Conservation (phyloP, 2,888 invertebrate genomes). For the Diplolepis rosae region DNA sequence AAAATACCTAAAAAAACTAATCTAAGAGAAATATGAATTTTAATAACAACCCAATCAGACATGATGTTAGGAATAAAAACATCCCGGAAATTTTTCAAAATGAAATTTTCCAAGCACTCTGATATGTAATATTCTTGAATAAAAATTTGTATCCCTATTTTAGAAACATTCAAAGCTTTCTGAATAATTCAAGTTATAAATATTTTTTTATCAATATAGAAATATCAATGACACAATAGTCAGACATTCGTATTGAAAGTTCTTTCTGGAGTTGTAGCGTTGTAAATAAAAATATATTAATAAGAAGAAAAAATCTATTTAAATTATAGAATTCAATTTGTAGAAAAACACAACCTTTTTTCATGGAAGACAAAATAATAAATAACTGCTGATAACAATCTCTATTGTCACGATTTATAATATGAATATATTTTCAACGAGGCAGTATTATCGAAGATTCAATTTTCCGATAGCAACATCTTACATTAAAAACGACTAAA, state of each 20-base stretch:
- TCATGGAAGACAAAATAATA: conserved; percentile 26
- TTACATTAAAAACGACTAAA: no score
- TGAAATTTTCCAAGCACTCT: background rate
- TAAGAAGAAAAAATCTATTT: background rate
- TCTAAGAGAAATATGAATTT: background rate
- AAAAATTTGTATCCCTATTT: background rate
- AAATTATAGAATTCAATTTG: background rate
- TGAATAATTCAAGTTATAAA: background rate
- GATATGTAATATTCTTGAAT: conserved; percentile 1
- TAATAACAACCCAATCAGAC: background rate
- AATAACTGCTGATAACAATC: background rate
- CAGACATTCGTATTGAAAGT: background rate
- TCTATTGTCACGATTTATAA: background rate
- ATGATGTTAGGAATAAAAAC: background rate
- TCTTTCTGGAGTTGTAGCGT: no score
- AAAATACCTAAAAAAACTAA: background rate
- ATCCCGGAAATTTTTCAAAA: background rate
- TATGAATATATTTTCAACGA: background rate
- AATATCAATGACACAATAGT: background rate
- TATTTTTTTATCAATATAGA: background rate
- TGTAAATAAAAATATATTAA: no score
- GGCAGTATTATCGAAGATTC: no score
- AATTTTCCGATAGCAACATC: no score
- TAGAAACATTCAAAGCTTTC: no score
- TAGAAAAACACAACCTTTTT: conserved; percentile 11